Base-by-base conservation (phyloP, 2,888 invertebrate species). In the Dryobota labecula region DNA sequence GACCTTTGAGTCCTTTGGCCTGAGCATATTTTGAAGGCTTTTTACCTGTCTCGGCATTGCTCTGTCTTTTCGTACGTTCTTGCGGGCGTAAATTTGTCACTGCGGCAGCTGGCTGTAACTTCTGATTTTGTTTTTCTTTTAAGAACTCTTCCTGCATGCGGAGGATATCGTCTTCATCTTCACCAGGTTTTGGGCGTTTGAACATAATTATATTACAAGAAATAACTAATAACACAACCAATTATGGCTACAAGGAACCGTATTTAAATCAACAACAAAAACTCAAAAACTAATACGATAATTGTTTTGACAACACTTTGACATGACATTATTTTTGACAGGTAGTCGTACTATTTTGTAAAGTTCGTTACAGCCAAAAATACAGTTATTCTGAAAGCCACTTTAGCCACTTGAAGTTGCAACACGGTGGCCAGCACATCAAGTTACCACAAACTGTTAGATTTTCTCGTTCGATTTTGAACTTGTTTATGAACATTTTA, bases 101-200 rank as follows among this genome's bases (percentile, higher is more conserved):
- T 87, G 96, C 96, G 0, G 97, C 98, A 0, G 98, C 96, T 4
- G 97, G 97, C 73, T 96, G 94, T 66, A 97, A 91, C 61, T 93
- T 93, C 38, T 96, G 95, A 82, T 96, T 96, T 74, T 96, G 96
- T 76, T 96, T 96, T 80, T 97, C 95, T 53, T 90, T 94, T 30
- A 97, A 90, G 89, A 97, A 98, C 80, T 97, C 97, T 84, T 97
- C 96, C 89, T 98, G 98, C 96, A 98, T 97, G 71, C 96, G 96
- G 30, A 98, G 93, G 49, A 98, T 96, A 87, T 98, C 98, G 24
- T 97, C 97, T 85, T 98, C 98, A 54, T 96, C 96, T 89, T 98
- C 98, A 8, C 96, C 96, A 3, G 96, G 96, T 87, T 97, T 97
- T 0, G 98, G 98, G 82, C 98, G 95, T 80, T 95, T 95, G 80